A percentile compares a stretch with the other conserved stretches of the same genome.
phyloP scores from a whole-genome alignment of 2,113 vertebrate genomes.

The Notiomystis cincta region DNA sequence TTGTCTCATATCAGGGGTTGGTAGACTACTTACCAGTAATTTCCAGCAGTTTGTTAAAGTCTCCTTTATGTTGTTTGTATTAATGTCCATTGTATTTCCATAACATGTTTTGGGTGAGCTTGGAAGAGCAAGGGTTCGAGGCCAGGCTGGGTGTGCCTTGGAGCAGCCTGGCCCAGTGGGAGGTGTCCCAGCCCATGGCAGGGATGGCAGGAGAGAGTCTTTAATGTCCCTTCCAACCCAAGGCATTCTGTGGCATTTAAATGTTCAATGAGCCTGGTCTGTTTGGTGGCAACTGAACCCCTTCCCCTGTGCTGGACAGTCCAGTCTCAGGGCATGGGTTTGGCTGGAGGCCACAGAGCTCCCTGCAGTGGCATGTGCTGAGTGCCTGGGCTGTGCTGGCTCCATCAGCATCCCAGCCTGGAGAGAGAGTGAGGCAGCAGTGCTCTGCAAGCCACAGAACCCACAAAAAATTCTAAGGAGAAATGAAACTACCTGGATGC shows the following conservation, averaged over 20 bases:
- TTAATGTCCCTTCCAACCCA: background rate
- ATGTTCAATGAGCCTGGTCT: background rate
- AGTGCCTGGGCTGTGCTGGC: background rate
- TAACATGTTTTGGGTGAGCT: background rate
- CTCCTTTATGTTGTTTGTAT: background rate
- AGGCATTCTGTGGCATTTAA: background rate
- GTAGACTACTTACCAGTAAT: background rate
- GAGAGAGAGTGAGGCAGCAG: background rate
- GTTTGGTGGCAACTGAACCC: background rate
- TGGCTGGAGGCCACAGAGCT: background rate
- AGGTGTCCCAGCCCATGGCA: background rate
- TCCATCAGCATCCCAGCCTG: background rate
- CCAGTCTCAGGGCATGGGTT: rapidly evolving
- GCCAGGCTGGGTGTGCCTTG: background rate
- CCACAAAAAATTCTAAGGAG: too few species aligned
- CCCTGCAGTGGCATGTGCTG: rapidly evolving
- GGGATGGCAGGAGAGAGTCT: rapidly evolving
- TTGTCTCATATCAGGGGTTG: background rate
- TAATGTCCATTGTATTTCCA: background rate
- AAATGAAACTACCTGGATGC: background rate
- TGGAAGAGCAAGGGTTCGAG: background rate
- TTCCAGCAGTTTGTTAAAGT: background rate
- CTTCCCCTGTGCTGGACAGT: background rate
- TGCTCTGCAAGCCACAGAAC: background rate
- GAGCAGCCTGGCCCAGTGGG: background rate